Evolutionary conservation across 2,888 invertebrate species (phyloP).

Genomic region (Adelognathus sp.): DNA sequence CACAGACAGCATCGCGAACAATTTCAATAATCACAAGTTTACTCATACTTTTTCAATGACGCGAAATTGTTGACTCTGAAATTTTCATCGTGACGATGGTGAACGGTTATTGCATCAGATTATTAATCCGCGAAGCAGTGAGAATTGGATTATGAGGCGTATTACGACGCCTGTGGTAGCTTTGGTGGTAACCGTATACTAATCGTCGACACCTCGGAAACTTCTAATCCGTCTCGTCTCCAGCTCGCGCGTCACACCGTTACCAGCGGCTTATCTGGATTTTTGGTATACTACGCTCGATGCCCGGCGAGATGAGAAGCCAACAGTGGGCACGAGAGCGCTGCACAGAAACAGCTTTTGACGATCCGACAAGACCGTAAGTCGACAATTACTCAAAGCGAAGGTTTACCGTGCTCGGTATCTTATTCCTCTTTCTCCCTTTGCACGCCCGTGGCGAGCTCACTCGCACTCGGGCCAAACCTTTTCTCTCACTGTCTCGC

Average conservation of each 20-base stretch:
- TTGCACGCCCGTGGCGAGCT: conserved; percentile 14
- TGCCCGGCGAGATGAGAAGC: conserved; percentile 5
- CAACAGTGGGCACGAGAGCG: conserved; percentile 36
- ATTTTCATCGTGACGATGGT: not conserved
- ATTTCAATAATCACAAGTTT: not conserved
- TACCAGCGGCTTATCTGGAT: conserved; percentile 64
- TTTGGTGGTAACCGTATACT: conserved; percentile 29
- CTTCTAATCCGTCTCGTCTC: conserved; percentile 44
- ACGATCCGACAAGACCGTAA: conserved; percentile 73
- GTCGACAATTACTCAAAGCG: conserved; percentile 79
- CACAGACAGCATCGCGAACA: not conserved
- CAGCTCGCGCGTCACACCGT: conserved; percentile 4
- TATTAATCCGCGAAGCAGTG: conserved; percentile 1
- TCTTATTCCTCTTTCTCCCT: conserved; percentile 26
- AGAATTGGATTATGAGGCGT: conserved; percentile 24
- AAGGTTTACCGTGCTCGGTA: conserved; percentile 44
- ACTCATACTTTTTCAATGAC: not conserved
- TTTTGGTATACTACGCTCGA: conserved; percentile 63
- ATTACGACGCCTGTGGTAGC: conserved; percentile 10
- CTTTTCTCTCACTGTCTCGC: conserved; percentile 49
- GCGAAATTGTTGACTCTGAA: not conserved
- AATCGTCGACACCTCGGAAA: conserved; percentile 54
- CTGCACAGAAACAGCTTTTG: conserved; percentile 70
- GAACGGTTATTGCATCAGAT: not conserved
- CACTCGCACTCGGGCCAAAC: conserved; percentile 25